These are phyloP conservation scores for Bilobella aurantiaca DNA, from an alignment of 1,140 invertebrate genomes.

Conservation along the genomic window DNA sequence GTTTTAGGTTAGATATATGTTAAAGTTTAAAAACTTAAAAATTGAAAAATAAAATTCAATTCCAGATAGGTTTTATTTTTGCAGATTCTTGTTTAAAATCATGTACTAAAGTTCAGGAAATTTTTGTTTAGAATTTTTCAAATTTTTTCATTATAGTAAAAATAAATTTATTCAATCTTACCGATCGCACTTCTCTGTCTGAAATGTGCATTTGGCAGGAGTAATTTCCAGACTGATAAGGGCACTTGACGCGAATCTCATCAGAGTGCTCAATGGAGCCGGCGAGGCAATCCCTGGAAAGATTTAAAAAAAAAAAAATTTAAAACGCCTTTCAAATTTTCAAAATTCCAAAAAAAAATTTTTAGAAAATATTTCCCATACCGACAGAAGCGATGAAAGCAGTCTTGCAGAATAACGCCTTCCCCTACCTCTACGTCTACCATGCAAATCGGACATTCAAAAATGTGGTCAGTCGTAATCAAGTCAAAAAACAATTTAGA, in stretches of 20 bases:
- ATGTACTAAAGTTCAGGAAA: too few relatives aligned
- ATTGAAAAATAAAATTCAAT: too few relatives aligned
- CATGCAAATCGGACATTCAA: conserved; percentile 48
- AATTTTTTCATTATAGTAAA: conserved; percentile 3
- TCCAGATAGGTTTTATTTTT: too few relatives aligned
- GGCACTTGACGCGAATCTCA: conserved; percentile 44
- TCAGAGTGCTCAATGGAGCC: conserved; percentile 42
- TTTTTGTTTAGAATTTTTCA: neutral
- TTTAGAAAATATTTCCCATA: conserved; percentile 30
- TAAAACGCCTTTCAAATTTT: too few relatives aligned
- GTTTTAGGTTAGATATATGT: too few relatives aligned
- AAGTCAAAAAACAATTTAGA: neutral
- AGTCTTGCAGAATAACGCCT: conserved; percentile 47
- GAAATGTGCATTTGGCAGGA: conserved; percentile 43
- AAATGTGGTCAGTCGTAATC: conserved; percentile 24
- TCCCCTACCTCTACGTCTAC: conserved; percentile 39
- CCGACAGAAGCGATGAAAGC: conserved; percentile 49
- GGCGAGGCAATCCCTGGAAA: conserved; percentile 42
- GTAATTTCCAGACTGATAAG: conserved; percentile 43
- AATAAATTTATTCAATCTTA: conserved; percentile 34
- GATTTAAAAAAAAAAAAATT: neutral
- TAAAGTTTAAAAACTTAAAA: too few relatives aligned
- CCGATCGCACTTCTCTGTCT: conserved; percentile 47
- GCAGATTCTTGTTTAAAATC: too few relatives aligned
- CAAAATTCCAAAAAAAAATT: too few relatives aligned